Evolutionary conservation across 2,888 invertebrate species (phyloP), one percentile per base, ranked within the genome.

Genomic region (Lithophane semibrunnea): DNA sequence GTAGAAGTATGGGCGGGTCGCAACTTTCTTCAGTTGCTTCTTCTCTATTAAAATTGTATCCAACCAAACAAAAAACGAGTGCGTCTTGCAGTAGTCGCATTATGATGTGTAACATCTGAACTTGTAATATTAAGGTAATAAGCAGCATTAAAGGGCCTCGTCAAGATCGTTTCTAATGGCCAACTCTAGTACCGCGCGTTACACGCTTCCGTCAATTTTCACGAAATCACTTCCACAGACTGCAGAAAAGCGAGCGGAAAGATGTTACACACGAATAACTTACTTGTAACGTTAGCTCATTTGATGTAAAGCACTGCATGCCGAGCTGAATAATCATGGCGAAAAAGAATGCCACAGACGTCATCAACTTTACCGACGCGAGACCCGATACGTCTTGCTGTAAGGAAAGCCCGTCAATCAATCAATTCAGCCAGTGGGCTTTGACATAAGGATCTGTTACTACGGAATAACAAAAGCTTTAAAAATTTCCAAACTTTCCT

Each of bases 381-480:
- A 96, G 92, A 75, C 94, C 94, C 8, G 95, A 95, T 24, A 94
- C 95, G 84, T 96, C 96, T 94, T 95, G 93, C 96, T 96, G 90
- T 29, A 91, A 92, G 75, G 44, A 72, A 74, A 73, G 10, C 21
- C 24, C 9, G n/a, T 29, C 47, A 5, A 37, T 73, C 29, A 67
- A 58, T 67, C 24, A 67, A 37, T 21, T 24, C 5, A 24, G 49
- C 4, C 54, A 21, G 18, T 44, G 10, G 10, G 37, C 24, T 58
- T 44, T 8, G 2, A 24, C 2, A 12, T 47, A 37, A 12, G 29
- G 21, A 29, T 47, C 1, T 70, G 10, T 68, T n/a, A 1, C 0
- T 66, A 16, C 2, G 10, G 16, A 5, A 21, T 16, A 10, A 37
- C 21, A 18, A 61, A 44, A 61, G 18, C 44, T 60, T 37, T 4